A percentile compares a stretch with the other conserved stretches of the same genome.
Conservation (phyloP, 2,797 vertebrate genomes). For the Lepidocolaptes lacrymiger region DNA sequence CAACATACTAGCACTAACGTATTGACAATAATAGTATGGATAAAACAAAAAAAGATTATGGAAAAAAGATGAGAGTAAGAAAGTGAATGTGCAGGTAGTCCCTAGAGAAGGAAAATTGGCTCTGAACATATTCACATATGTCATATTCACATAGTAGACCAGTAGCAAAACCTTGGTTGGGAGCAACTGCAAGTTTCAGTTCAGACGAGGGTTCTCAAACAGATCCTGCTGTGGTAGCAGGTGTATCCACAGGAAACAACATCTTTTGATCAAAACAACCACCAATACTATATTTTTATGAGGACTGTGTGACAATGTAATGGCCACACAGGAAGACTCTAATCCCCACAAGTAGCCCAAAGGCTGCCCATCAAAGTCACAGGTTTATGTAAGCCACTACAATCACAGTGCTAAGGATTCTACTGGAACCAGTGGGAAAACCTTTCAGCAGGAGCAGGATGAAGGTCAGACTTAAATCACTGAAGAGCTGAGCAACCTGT, state of each 20-base stretch:
- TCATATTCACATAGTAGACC: background rate
- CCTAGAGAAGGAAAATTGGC: background rate
- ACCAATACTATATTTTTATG: background rate
- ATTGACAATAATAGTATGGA: background rate
- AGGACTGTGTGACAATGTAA: background rate
- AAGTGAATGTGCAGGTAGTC: background rate
- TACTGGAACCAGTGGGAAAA: background rate
- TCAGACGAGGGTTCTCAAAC: background rate
- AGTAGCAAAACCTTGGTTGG: background rate
- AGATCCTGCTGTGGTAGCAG: background rate
- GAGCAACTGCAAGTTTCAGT: slow-evolving; percentile 10
- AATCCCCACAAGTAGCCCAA: background rate
- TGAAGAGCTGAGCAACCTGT: background rate
- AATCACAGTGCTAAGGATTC: background rate
- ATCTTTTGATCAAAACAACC: background rate
- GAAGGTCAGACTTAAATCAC: background rate
- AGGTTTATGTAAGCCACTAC: background rate
- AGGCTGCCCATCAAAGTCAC: background rate
- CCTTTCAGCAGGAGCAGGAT: background rate
- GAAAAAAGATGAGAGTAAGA: background rate
- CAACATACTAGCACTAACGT: background rate
- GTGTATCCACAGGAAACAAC: background rate
- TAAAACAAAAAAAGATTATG: background rate
- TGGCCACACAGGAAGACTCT: background rate
- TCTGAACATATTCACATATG: background rate